Conservation (phyloP, 2,888 invertebrate species). For the Orchesellides sinensis region DNA sequence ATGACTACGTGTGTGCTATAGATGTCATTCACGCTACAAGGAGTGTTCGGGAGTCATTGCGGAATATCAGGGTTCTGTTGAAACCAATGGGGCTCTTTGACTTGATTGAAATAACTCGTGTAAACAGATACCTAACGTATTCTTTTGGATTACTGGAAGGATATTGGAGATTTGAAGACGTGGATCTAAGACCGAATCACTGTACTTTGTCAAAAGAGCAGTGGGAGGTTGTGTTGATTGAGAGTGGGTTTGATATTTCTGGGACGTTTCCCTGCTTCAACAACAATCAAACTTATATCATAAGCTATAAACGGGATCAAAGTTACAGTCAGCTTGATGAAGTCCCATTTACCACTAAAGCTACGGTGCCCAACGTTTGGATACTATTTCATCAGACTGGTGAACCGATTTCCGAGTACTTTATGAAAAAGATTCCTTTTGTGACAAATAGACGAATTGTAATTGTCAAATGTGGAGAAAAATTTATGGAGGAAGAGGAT, state of each 20-base stretch:
- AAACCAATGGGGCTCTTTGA: constrained; percentile 17
- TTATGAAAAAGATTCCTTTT: too few species aligned
- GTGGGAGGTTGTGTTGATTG: constrained; percentile 36
- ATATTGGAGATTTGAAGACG: constrained; percentile 53
- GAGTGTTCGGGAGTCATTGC: neutral
- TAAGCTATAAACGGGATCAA: too few species aligned
- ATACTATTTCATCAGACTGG: neutral
- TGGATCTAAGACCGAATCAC: constrained; percentile 22
- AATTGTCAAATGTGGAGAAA: too few species aligned
- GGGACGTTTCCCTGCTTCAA: neutral
- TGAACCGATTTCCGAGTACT: too few species aligned
- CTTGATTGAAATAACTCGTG: constrained; percentile 22
- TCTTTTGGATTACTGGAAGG: constrained; percentile 51
- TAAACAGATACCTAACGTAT: constrained; percentile 16
- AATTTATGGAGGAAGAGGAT: neutral
- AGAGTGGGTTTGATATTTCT: constrained; percentile 1
- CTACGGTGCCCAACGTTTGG: too few species aligned
- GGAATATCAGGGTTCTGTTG: constrained; percentile 3
- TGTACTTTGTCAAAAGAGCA: neutral
- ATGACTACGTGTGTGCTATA: neutral
- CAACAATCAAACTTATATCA: too few species aligned
- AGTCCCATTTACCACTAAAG: too few species aligned
- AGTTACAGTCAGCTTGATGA: neutral
- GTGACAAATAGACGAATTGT: too few species aligned
- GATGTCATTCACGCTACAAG: constrained; percentile 24